Conservation (phyloP, 2,797 vertebrate genomes). For the Myripristis murdjan region DNA sequence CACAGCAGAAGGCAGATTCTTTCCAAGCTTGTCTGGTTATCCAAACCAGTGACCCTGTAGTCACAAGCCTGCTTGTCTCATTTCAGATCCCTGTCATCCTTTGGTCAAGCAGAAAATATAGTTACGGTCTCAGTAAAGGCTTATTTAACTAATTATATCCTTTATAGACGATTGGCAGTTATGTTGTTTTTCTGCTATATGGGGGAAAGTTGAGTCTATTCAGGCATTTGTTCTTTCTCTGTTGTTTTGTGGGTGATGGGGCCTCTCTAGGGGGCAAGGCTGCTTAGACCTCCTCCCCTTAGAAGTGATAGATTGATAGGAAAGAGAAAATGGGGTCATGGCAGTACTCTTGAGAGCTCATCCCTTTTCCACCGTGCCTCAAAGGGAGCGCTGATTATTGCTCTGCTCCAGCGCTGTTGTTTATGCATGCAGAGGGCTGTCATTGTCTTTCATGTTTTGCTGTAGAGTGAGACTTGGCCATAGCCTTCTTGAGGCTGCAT, state of each 20-base stretch:
- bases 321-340: constrained; percentile 60
- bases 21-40: constrained; percentile 3
- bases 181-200: constrained; percentile 25
- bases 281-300: constrained; percentile 35
- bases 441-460: constrained; percentile 65
- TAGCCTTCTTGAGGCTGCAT: constrained; percentile 37
- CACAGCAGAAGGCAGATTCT: constrained; percentile 13
- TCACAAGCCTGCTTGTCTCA: constrained; percentile 5
- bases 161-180: constrained; percentile 19
- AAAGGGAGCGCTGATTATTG: constrained; percentile 55
- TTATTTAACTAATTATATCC: constrained; percentile 4
- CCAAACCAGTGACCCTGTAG: neutral
- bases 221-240: constrained; percentile 43
- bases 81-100: neutral
- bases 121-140: constrained; percentile 8
- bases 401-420: constrained; percentile 35
- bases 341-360: constrained; percentile 31
- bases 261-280: constrained; percentile 33
- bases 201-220: constrained; percentile 36
- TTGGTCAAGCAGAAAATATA: constrained; percentile 17
- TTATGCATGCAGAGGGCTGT: constrained; percentile 57
- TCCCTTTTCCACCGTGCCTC: constrained; percentile 22
- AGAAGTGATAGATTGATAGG: constrained; percentile 64
- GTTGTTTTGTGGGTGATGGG: constrained; percentile 42
- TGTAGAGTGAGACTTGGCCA: constrained; percentile 43